phyloP scores from a whole-genome alignment of 1,140 invertebrate species.

The Drosophila nigrodunni region DNA sequence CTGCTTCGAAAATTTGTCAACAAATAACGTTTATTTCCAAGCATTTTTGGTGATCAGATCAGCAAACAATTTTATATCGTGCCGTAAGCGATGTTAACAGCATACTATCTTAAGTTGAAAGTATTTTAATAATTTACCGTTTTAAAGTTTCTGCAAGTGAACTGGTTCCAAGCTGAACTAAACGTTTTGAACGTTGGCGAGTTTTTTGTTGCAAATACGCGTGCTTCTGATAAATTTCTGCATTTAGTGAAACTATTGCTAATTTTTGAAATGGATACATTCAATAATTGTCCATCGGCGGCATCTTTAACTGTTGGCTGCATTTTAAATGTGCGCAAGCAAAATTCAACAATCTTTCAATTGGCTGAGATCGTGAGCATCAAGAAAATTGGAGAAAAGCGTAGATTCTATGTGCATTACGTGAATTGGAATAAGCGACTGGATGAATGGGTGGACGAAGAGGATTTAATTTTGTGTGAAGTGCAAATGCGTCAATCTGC shows the following conservation, averaged over 20 bases:
- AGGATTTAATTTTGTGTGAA: slow-evolving; percentile 85
- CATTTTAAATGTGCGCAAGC: slow-evolving; percentile 95
- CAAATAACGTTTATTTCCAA: no score
- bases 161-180: background rate
- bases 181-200: background rate
- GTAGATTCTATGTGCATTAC: slow-evolving; percentile 70
- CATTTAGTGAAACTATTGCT: background rate
- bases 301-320: slow-evolving; percentile 93
- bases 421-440: slow-evolving; percentile 93
- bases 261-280: background rate
- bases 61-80: background rate
- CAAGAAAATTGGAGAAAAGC: slow-evolving; percentile 90
- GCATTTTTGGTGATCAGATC: background rate
- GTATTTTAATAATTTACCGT: slow-evolving; percentile 11
- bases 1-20: no score
- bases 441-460: slow-evolving; percentile 95
- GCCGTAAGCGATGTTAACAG: background rate
- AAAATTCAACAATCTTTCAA: slow-evolving; percentile 95
- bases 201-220: background rate
- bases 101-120: background rate
- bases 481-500: slow-evolving; percentile 66
- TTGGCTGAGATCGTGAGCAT: slow-evolving; percentile 97
- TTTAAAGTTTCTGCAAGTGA: slow-evolving; percentile 3
- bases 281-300: background rate
- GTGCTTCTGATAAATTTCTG: background rate